These are phyloP conservation scores for Macropus fuliginosus DNA, from an alignment of 2,797 vertebrate species.

Conservation along the genomic window DNA sequence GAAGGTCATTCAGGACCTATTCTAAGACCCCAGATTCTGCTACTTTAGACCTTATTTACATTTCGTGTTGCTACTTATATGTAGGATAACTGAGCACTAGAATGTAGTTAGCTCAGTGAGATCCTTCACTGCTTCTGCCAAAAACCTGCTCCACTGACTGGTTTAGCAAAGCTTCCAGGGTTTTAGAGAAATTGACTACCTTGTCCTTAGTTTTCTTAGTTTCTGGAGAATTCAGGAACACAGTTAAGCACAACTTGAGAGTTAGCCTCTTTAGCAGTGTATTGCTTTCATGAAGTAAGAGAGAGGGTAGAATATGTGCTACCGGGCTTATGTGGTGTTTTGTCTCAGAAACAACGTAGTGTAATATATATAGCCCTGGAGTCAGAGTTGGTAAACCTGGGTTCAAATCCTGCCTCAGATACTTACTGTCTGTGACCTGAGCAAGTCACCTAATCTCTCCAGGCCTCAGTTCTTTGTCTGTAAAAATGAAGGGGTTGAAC, in stretches of 20 bases:
- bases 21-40: neutral
- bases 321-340: neutral
- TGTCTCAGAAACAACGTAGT: neutral
- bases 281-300: neutral
- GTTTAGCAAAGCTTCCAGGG: neutral
- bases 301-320: neutral
- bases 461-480: neutral
- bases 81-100: neutral
- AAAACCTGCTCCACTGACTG: neutral
- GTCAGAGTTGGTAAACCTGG: neutral
- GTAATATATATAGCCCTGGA: neutral
- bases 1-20: neutral
- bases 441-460: neutral
- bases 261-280: neutral
- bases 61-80: neutral
- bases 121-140: neutral
- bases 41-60: neutral
- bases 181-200: neutral
- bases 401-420: neutral
- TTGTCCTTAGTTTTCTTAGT: neutral
- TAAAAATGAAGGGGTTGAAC: neutral
- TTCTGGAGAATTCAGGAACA: neutral
- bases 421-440: neutral
- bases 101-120: neutral
- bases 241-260: neutral